Base-by-base conservation (phyloP, 2,113 vertebrate species). In the Nansenia antarctica region DNA sequence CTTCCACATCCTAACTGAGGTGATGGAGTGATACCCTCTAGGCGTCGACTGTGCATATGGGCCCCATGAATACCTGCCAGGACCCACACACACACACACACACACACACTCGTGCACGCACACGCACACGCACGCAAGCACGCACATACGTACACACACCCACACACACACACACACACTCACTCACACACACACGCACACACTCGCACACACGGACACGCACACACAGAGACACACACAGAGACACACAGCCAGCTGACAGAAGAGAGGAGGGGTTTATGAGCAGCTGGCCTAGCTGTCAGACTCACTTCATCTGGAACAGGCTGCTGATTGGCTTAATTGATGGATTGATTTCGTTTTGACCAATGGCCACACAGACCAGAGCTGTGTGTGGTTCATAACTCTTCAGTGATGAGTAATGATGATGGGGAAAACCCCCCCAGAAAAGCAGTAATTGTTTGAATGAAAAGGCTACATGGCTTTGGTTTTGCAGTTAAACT, bases 31-130 rank as follows among this genome's bases (percentile, higher is more conserved):
- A 82, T 80, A 69, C 77, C 79, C 73, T n/a, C 67, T 76, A 77
- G 80, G 78, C 55, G 15, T 74, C 80, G 69, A 78, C 52, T 15
- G 73, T 86, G 75, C 77, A 83, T 84, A 87, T 85, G 80, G 81
- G 82, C 73, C 54, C 76, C 54, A 81, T 80, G 72, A 79, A 84
- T 79, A 84, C 84, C 80, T 84, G 78, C 72, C 80, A 77, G 62
- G 3, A 30, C 20, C 20, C 11, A 32, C 63, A 65, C 63, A 66
- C 30, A 32, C 39, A 66, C 45, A 67, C 30, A n/a, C 80, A 80
- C 77, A 75, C 42, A 81, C 84, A 67, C 64, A 71, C 26, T n/a
- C n/a, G n/a, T n/a, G n/a, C 64, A 73, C 20, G 32, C 65, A 69
- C 26, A 60, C 37, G 34, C 66, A n/a, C n/a, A n/a, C n/a, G n/a